Percentiles rank a stretch among this genome's conserved stretches.
Evolutionary conservation across 2,113 vertebrate genomes (phyloP).

Genomic region (Myotis lucifugus): DNA sequence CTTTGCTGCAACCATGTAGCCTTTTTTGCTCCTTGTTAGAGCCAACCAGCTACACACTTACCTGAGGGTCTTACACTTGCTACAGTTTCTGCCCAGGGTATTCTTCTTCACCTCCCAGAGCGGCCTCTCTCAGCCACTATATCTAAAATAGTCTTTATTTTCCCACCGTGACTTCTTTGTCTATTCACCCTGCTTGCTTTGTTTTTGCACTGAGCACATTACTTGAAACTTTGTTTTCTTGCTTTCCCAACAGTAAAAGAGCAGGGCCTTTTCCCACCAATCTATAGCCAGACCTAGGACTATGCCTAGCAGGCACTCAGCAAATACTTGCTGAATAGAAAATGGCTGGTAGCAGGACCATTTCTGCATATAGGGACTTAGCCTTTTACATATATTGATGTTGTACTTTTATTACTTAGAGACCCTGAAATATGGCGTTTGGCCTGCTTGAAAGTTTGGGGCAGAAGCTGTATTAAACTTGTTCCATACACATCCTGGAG

Average conservation of each 20-base stretch:
- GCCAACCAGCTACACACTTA: not conserved
- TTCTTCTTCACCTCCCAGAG: not conserved
- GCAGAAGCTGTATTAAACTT: conserved; percentile 93
- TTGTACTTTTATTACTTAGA: conserved; percentile 83
- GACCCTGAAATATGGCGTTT: conserved; percentile 98
- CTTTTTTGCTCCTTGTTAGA: not conserved
- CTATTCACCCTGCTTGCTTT: not conserved
- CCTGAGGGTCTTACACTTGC: not conserved
- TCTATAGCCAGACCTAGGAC: not conserved
- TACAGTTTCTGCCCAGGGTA: not conserved
- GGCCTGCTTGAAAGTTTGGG: conserved; percentile 96
- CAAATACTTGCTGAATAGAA: not conserved
- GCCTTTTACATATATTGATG: not conserved
- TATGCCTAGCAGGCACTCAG: not conserved
- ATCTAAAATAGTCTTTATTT: not conserved
- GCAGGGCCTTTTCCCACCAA: not conserved
- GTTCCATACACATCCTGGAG: conserved; percentile 95
- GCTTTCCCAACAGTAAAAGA: not conserved
- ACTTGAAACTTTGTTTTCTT: not conserved
- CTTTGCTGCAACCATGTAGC: not conserved
- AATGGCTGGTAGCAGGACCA: not conserved
- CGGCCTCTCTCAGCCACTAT: not conserved
- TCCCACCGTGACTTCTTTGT: not conserved
- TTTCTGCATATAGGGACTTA: not conserved
- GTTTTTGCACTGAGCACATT: not conserved